Evolutionary conservation across 64 coral and sea anemone species (phyloP), one percentile per base, ranked within the genome.

Genomic region (Stylophora pistillata): DNA sequence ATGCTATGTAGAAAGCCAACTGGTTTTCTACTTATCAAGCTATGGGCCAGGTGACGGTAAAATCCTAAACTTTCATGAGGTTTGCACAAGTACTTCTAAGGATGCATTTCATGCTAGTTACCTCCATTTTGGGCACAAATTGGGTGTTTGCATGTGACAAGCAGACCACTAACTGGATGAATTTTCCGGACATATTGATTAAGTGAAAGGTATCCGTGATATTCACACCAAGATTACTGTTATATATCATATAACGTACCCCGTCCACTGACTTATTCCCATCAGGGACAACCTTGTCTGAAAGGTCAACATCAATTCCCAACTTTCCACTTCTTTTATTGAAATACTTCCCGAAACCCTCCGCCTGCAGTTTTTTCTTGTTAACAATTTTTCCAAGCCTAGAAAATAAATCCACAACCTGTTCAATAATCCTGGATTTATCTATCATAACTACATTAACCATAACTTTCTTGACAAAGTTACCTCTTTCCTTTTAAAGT

Each of bases 401-500:
- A 68, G 15, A 53, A 63, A 72, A 88, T 13, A 56, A 68, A 62
- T 28, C 71, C 23, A 31, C 81, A 57, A 53, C 26, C 14, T 47
- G 37, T 47, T 47, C 37, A 47, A 47, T 47, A 47, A 47, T 47
- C 7, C 13, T 16, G 20, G 18, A 32, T 31, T 56, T 29, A 81
- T 31, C 13, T 10, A 71, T 6, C 23, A 41, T 13, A 78, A 64
- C 10, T 12, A 21, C 29, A 23, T 63, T 29, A 15, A 30, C 60
- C 55, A 27, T 13, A 9, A 65, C 15, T 3, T 18, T 14, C 15
- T 59, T 54, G 2, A 9, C 26, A 21, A 74, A 9, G 57, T 73
- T 95, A 99, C 97, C 97, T 95, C 95, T 99, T 99, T 34, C 97
- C 97, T 83, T 93, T 99, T 30, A 88, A 15, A 27, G 93, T 88